phyloP scores from a whole-genome alignment of 1,140 invertebrate species.

The Zaprionus nigranus region DNA sequence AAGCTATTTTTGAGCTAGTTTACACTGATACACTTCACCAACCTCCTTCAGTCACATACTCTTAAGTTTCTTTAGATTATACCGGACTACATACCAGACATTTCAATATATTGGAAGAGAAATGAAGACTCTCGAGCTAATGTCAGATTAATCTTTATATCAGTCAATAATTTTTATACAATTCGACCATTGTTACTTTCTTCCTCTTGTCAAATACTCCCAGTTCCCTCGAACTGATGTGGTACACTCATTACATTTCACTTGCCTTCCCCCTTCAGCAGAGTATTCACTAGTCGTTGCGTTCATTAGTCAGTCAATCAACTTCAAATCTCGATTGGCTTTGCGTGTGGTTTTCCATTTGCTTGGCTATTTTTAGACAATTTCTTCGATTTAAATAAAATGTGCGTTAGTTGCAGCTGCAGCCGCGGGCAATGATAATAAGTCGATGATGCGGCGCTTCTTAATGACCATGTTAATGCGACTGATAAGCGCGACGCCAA shows the following conservation, averaged over 20 bases:
- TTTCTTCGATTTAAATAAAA: slow-evolving; percentile 77
- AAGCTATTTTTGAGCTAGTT: no score
- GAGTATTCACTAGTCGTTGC: not conserved
- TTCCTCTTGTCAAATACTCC: no score
- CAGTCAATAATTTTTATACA: no score
- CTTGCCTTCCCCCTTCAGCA: not conserved
- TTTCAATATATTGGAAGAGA: no score
- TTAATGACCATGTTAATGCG: slow-evolving; percentile 42
- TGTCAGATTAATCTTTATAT: no score
- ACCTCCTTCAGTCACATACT: no score
- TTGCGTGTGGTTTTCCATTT: slow-evolving; percentile 42
- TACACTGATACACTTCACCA: no score
- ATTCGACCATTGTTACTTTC: no score
- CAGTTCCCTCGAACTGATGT: no score
- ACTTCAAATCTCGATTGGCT: slow-evolving; percentile 30
- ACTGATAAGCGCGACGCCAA: slow-evolving; percentile 56
- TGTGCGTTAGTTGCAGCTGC: slow-evolving; percentile 52
- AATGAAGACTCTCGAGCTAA: no score
- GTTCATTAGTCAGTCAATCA: not conserved
- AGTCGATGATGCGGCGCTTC: slow-evolving; percentile 31
- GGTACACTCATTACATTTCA: not conserved
- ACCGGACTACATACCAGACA: no score
- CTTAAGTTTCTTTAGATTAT: no score
- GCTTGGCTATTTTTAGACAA: slow-evolving; percentile 69
- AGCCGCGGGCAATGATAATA: slow-evolving; percentile 26